Conservation (phyloP, 2,888 invertebrate species). For the Busseola fusca region DNA sequence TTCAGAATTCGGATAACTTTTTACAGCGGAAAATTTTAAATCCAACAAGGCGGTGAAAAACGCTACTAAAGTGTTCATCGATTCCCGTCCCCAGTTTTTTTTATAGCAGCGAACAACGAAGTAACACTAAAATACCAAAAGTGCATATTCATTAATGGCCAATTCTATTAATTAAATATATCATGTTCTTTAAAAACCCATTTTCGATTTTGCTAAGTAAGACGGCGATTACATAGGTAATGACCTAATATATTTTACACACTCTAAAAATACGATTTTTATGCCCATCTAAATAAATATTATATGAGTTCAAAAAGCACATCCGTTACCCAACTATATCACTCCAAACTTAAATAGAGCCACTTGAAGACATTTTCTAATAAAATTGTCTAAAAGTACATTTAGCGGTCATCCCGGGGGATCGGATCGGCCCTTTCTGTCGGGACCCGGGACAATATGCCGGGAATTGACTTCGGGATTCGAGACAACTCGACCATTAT, state of each 20-base stretch:
- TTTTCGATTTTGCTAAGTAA: too few relatives aligned
- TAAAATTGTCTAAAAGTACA: constrained; percentile 71
- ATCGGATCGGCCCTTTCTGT: constrained; percentile 65
- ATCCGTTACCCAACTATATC: constrained; percentile 12
- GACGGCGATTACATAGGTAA: too few relatives aligned
- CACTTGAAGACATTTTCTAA: constrained; percentile 63
- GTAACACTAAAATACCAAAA: too few relatives aligned
- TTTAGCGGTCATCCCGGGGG: constrained; percentile 65
- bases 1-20: too few relatives aligned
- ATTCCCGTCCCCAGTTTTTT: too few relatives aligned
- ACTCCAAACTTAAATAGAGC: constrained; percentile 44
- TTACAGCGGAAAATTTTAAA: too few relatives aligned
- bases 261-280: neutral
- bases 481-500: constrained; percentile 83
- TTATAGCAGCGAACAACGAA: too few relatives aligned
- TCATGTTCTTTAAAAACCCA: too few relatives aligned
- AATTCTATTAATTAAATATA: too few relatives aligned
- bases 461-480: constrained; percentile 84
- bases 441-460: constrained; percentile 79
- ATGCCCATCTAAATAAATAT: neutral
- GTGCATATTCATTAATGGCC: too few relatives aligned
- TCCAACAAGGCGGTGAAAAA: too few relatives aligned
- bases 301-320: neutral
- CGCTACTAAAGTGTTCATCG: too few relatives aligned
- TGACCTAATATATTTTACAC: neutral